Percentiles rank a stretch among this genome's conserved stretches.
Evolutionary conservation across 2,888 invertebrate species (phyloP).

Genomic region (Hylaea fasciaria): DNA sequence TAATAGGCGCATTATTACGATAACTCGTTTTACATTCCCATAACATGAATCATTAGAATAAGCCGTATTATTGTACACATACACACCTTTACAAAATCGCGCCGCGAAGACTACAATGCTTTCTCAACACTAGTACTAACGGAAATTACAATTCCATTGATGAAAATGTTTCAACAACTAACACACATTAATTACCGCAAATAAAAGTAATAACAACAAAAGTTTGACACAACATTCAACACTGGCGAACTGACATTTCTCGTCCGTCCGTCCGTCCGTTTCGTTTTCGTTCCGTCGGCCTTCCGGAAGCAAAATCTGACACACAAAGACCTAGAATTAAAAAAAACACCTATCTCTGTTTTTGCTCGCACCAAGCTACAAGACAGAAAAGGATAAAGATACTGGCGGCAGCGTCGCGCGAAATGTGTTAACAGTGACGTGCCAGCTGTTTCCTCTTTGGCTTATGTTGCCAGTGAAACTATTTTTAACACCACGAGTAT

Average conservation of each 20-base stretch:
- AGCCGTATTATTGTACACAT: conserved; percentile 58
- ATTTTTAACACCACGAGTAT: background rate
- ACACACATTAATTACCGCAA: conserved; percentile 59
- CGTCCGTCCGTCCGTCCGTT: conserved; percentile 41
- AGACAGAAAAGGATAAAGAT: conserved; percentile 44
- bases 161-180: conserved; percentile 56
- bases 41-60: conserved; percentile 76
- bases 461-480: background rate
- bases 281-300: conserved; percentile 31
- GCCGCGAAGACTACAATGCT: conserved; percentile 47
- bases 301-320: conserved; percentile 47
- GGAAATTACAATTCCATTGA: conserved; percentile 65
- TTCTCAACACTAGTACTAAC: conserved; percentile 43
- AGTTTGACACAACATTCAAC: conserved; percentile 71
- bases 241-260: conserved; percentile 64
- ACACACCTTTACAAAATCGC: conserved; percentile 57
- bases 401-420: conserved; percentile 56
- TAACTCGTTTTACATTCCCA: conserved; percentile 73
- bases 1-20: conserved; percentile 64
- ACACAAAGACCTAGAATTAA: background rate
- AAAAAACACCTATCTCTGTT: conserved; percentile 8
- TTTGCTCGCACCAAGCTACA: background rate
- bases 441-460: conserved; percentile 56
- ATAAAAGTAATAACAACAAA: conserved; percentile 78
- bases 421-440: conserved; percentile 48